Conservation (phyloP, 2,888 invertebrate species). For the Lomographa bimaculata region DNA sequence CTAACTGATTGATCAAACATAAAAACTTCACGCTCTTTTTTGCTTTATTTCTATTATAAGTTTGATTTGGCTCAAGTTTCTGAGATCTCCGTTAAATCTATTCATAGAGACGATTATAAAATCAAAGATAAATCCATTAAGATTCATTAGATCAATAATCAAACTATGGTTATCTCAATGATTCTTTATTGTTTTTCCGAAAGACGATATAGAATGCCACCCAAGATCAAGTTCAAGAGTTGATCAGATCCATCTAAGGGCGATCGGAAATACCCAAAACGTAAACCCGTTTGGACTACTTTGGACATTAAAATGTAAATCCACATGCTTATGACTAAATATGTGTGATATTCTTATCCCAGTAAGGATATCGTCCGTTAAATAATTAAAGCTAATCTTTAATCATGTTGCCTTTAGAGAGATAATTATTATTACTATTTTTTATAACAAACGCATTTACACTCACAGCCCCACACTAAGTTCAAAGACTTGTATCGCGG, state of each 20-base stretch:
- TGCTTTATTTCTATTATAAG: background rate
- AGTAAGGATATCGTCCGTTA: slow-evolving; percentile 11
- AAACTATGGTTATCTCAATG: no score
- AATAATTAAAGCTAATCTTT: no score
- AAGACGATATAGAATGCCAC: no score
- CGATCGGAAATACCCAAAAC: slow-evolving; percentile 27
- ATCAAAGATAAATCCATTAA: no score
- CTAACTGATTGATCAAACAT: slow-evolving; percentile 11
- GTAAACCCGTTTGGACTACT: slow-evolving; percentile 28
- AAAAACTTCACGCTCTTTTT: slow-evolving; percentile 7
- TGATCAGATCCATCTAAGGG: slow-evolving; percentile 17
- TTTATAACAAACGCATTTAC: no score
- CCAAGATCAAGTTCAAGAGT: slow-evolving; percentile 17
- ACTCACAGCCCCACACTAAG: no score
- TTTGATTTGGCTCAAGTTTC: slow-evolving; percentile 4
- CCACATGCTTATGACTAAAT: slow-evolving; percentile 17
- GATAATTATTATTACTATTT: no score
- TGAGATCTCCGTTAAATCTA: background rate
- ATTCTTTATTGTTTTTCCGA: no score
- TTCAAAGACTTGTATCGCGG: no score
- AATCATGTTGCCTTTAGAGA: no score
- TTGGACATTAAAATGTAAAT: slow-evolving; percentile 14
- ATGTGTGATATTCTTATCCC: slow-evolving; percentile 23
- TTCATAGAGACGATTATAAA: no score
- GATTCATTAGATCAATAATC: no score